A percentile compares a stretch with the other conserved stretches of the same genome.
These are phyloP conservation scores for Plotosus lineatus DNA, from an alignment of 2,113 vertebrate genomes.

Conservation along the genomic window DNA sequence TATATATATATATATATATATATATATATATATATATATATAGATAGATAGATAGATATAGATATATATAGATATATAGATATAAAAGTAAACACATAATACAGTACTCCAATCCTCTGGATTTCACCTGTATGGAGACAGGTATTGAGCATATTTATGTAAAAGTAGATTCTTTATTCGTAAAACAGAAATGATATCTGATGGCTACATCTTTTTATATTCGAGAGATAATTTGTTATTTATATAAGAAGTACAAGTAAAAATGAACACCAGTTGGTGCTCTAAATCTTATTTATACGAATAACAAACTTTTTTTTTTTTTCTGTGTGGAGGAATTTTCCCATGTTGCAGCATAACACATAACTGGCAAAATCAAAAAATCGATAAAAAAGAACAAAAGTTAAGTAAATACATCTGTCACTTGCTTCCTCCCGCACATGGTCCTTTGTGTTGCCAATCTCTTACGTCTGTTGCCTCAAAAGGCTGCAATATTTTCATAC, in stretches of 20 bases:
- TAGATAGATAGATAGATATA: too few species aligned
- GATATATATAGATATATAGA: too few species aligned
- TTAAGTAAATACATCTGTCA: conserved; percentile 49
- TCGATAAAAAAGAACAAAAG: conserved; percentile 41
- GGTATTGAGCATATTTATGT: conserved; percentile 59
- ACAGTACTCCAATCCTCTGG: conserved; percentile 61
- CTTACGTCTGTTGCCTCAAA: conserved; percentile 73
- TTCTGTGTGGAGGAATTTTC: background rate
- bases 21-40: too few species aligned
- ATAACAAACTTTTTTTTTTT: background rate
- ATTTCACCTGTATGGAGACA: conserved; percentile 66
- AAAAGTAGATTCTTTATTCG: conserved; percentile 53
- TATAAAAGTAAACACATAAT: conserved; percentile 65
- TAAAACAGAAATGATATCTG: conserved; percentile 46
- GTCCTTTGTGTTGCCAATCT: conserved; percentile 67
- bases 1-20: too few species aligned
- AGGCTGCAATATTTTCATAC: conserved; percentile 89
- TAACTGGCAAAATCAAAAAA: background rate
- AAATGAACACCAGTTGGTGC: conserved; percentile 29
- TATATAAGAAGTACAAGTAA: conserved; percentile 21
- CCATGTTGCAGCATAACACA: background rate
- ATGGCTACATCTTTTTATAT: conserved; percentile 37
- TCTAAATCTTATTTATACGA: conserved; percentile 5
- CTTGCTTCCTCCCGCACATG: conserved; percentile 46
- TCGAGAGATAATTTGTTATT: conserved; percentile 4